Percentiles rank a stretch among this genome's conserved stretches.
Evolutionary conservation across 2,113 vertebrate species (phyloP).

Genomic region (Cebidichthys violaceus): DNA sequence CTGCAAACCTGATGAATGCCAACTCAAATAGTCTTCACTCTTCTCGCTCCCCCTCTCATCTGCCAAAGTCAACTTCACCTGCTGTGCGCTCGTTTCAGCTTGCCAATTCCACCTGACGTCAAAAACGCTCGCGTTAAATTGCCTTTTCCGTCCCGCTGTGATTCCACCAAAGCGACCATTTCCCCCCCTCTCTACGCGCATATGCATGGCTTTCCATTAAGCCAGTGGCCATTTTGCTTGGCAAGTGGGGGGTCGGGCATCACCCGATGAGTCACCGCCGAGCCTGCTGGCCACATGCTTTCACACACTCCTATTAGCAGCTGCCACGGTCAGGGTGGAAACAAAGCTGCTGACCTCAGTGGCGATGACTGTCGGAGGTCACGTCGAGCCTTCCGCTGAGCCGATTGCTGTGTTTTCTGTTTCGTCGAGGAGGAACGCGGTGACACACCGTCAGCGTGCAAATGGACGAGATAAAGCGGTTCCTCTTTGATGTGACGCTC

Average conservation of each 20-base stretch:
- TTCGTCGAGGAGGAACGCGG: not conserved
- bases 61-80: constrained; percentile 35
- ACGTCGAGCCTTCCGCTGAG: constrained; percentile 25
- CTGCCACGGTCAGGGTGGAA: constrained; percentile 52
- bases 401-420: constrained; percentile 28
- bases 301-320: constrained; percentile 69
- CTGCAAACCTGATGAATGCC: constrained; percentile 63
- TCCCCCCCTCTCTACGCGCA: constrained; percentile 3
- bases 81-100: constrained; percentile 18
- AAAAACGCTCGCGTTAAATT: constrained; percentile 38
- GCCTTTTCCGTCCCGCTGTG: not conserved
- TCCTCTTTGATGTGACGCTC: not conserved
- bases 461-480: constrained; percentile 5
- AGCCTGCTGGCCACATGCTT: constrained; percentile 33
- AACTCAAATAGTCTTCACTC: constrained; percentile 40
- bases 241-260: constrained; percentile 31
- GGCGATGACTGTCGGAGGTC: constrained; percentile 51
- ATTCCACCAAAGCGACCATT: constrained; percentile 14
- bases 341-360: constrained; percentile 65
- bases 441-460: not conserved
- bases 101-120: constrained; percentile 37
- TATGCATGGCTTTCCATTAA: not conserved
- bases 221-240: constrained; percentile 24
- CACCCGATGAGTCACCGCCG: constrained; percentile 61
- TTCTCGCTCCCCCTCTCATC: not conserved